A percentile compares a stretch with the other conserved stretches of the same genome.
Conservation (phyloP, 2,888 invertebrate genomes). For the Mechanitis messenoides region DNA sequence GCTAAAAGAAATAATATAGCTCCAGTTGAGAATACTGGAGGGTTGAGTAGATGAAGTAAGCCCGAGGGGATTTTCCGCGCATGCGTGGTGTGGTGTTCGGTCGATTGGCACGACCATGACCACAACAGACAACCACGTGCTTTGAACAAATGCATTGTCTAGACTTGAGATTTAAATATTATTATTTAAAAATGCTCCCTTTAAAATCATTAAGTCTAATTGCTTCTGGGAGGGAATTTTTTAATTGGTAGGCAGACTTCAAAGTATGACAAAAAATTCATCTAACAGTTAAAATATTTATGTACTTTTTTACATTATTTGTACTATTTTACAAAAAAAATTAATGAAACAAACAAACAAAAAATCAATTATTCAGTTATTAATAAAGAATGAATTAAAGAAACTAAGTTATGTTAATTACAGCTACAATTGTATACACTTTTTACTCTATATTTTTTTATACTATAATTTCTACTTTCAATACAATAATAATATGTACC, state of each 20-base stretch:
- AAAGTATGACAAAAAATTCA: neutral
- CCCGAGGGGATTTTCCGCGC: slow-evolving; percentile 41
- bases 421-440: no score
- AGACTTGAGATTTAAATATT: slow-evolving; percentile 31
- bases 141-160: slow-evolving; percentile 34
- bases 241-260: neutral
- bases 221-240: neutral
- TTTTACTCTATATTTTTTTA: neutral
- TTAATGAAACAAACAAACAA: no score
- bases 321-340: no score
- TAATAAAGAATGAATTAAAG: no score
- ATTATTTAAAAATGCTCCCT: neutral
- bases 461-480: slow-evolving; percentile 19
- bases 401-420: no score
- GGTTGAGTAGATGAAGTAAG: slow-evolving; percentile 27
- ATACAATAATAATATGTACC: slow-evolving; percentile 12
- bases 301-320: no score
- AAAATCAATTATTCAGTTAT: no score
- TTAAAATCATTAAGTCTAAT: neutral
- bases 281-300: neutral
- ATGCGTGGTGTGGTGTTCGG: slow-evolving; percentile 62
- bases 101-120: slow-evolving; percentile 42
- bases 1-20: slow-evolving; percentile 4
- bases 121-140: slow-evolving; percentile 62
- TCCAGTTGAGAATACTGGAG: slow-evolving; percentile 11